Evolutionary conservation across 2,797 vertebrate species (phyloP).

Genomic region (Tokudaia muenninki): DNA sequence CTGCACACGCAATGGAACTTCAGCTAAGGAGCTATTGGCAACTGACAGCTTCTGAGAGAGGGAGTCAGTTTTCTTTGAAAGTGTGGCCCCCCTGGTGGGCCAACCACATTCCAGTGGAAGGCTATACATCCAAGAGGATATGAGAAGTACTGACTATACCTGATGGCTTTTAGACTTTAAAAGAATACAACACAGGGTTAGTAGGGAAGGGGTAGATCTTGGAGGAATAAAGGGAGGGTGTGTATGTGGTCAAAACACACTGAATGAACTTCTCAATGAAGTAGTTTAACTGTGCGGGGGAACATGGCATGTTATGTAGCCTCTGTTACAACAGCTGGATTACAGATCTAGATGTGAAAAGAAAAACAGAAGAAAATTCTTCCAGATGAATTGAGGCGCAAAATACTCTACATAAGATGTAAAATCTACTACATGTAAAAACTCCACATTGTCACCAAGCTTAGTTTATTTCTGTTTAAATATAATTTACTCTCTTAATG

Average conservation of each 20-base stretch:
- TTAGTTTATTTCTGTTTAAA: conserved; percentile 13
- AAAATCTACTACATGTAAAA: not conserved
- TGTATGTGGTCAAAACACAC: not conserved
- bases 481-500: not conserved
- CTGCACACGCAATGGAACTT: not conserved
- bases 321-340: not conserved
- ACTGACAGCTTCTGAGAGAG: not conserved
- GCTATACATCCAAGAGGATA: not conserved
- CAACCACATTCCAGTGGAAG: not conserved
- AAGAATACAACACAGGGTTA: not conserved
- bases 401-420: not conserved
- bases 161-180: not conserved
- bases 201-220: not conserved
- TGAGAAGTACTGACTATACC: too few relatives aligned
- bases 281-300: not conserved
- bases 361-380: not conserved
- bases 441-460: not conserved
- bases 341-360: not conserved
- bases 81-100: not conserved
- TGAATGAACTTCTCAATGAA: not conserved
- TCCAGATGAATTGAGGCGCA: not conserved
- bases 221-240: not conserved
- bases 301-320: not conserved
- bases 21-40: not conserved
- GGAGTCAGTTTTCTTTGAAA: not conserved